Conservation (phyloP, 1,140 invertebrate genomes). For the Zaprionus gabonicus region DNA sequence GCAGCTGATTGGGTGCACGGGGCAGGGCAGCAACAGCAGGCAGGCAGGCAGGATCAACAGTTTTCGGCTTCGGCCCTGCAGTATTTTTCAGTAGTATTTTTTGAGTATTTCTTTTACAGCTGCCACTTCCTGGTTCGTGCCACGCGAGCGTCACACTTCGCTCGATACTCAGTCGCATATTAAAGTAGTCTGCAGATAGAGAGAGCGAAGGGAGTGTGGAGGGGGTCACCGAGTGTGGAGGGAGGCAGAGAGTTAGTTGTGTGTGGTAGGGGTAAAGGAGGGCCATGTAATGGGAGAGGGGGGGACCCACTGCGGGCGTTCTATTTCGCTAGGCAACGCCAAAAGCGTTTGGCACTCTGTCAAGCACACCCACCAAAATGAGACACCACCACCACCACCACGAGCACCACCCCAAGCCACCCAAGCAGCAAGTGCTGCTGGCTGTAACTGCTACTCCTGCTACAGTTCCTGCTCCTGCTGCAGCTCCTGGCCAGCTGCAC, state of each 20-base stretch:
- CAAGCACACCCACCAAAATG: slow-evolving; percentile 17
- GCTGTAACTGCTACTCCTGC: not conserved
- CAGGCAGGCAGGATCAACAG: slow-evolving; percentile 67
- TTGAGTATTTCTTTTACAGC: slow-evolving; percentile 59
- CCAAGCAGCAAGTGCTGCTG: slow-evolving; percentile 5
- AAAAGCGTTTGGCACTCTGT: slow-evolving; percentile 68
- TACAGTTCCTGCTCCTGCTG: not conserved
- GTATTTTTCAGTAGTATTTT: slow-evolving; percentile 15
- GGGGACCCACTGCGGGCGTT: slow-evolving; percentile 30
- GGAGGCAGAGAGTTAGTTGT: not conserved
- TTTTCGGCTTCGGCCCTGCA: slow-evolving; percentile 52
- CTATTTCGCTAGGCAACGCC: slow-evolving; percentile 69
- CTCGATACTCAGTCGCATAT: slow-evolving; percentile 38
- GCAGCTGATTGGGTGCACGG: slow-evolving; percentile 53
- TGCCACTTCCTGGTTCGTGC: slow-evolving; percentile 77
- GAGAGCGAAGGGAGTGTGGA: not conserved
- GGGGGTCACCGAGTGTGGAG: not conserved
- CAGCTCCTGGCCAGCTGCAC: slow-evolving; percentile 65
- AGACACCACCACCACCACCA: slow-evolving; percentile 6
- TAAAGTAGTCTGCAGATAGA: not conserved
- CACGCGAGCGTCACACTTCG: slow-evolving; percentile 80
- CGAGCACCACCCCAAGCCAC: not conserved
- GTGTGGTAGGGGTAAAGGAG: not conserved
- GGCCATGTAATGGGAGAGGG: not conserved
- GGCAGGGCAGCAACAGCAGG: slow-evolving; percentile 42